Conservation (phyloP, 2,113 vertebrate species). For the Myiozetetes cayanensis region DNA sequence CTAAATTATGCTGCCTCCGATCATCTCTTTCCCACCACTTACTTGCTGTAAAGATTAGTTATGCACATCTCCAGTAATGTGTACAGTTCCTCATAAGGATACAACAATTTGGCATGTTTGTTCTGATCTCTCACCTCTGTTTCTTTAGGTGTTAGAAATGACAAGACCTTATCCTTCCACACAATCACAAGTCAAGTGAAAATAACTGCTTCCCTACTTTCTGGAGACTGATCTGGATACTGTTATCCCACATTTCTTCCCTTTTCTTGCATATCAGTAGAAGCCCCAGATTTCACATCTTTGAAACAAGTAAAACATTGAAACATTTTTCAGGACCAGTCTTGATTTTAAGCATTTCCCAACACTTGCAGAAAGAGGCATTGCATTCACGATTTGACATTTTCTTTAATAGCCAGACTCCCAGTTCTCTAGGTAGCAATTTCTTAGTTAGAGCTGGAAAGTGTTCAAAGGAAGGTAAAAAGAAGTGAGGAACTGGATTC, state of each 20-base stretch:
- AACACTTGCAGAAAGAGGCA: neutral
- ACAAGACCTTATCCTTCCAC: neutral
- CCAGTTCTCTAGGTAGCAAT: rapidly evolving
- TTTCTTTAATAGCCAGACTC: neutral
- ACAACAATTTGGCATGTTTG: neutral
- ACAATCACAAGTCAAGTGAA: neutral
- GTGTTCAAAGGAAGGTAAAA: neutral
- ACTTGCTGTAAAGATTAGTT: neutral
- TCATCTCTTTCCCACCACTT: neutral
- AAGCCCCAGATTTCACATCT: neutral
- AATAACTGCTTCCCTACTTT: neutral
- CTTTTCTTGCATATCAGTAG: neutral
- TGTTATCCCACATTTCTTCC: neutral
- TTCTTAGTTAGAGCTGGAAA: neutral
- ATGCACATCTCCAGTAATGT: neutral
- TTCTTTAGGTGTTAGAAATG: neutral
- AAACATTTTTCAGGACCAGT: neutral
- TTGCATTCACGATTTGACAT: neutral
- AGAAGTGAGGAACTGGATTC: neutral
- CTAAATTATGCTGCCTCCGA: neutral
- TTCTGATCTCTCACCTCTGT: neutral
- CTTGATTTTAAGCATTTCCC: neutral
- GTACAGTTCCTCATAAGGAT: neutral
- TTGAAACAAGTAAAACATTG: neutral
- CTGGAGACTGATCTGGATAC: neutral